Evolutionary conservation across 2,888 invertebrate genomes (phyloP), one percentile per base, ranked within the genome.

Genomic region (Oxyscelio sp.): DNA sequence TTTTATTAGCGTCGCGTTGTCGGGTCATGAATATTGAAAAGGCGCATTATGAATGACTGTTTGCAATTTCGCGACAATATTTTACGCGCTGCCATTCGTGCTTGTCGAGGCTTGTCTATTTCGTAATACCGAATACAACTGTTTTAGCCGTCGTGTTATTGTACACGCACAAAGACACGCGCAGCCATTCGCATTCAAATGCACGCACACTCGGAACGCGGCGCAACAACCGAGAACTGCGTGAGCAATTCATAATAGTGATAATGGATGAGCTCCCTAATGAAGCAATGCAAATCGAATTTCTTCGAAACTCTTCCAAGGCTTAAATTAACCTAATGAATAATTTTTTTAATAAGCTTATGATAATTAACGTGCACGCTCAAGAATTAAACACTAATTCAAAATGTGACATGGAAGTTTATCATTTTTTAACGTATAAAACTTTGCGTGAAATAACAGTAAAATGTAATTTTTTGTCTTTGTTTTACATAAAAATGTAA

Each of bases 231-330:
- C 63, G 48, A 24, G 63, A 48, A 48, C 38, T 43, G 48, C 40
- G 45, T 13, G 52, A 52, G 52, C 52, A 21, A 70, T 58, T 58
- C 50, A 74, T 54, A 63, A 63, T 45, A 22, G 54, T 45, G 74
- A 65, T 74, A 74, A 65, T 63, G 63, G 31, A 63, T 21, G 61
- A 52, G 61, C n/a, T 27, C 59, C 54, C 19, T 63, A 65, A 74
- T 74, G 61, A 74, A 74, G 73, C 73, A 74, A 63, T 40, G 54
- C 22, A 63, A 63, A 56, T 74, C 74, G 63, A 61, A 63, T 74
- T 74, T 74, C 63, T 63, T 63, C 63, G 74, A 65, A 43, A 50
- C 63, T 74, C 63, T 54, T 74, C 54, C 54, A 6, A 21, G 24
- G 40, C 63, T 63, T 56, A 34, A 48, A 45, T 70, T 58, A 70